Conservation (phyloP, 2,797 vertebrate species). For the Bradypus variegatus region DNA sequence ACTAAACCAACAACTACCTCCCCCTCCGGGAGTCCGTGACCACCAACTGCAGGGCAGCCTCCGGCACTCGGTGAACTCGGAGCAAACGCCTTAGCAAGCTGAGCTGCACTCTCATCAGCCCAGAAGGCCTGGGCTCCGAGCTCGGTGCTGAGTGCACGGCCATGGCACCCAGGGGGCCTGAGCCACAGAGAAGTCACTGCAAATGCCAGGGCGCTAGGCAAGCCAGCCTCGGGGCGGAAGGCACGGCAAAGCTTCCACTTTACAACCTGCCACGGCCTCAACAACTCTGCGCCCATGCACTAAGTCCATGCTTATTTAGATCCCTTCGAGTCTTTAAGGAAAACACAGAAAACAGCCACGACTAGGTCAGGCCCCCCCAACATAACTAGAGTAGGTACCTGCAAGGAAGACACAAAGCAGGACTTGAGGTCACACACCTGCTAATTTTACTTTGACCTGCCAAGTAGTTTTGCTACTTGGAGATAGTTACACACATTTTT, state of each 20-base stretch:
- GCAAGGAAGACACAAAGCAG: not conserved
- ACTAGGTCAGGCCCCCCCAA: not conserved
- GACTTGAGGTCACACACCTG: not conserved
- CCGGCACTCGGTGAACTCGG: not conserved
- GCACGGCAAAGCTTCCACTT: not conserved
- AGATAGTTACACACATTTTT: not conserved
- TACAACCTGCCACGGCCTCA: not conserved
- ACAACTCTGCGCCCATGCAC: not conserved
- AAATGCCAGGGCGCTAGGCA: not conserved
- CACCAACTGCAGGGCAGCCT: not conserved
- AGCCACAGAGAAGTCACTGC: not conserved
- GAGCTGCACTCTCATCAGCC: not conserved
- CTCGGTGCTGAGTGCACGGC: too few species aligned
- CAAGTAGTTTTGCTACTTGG: not conserved
- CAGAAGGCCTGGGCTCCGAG: not conserved
- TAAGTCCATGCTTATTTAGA: not conserved
- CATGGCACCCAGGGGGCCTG: too few species aligned
- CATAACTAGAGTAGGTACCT: accelerated
- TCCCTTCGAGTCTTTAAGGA: not conserved
- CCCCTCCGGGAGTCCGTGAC: not conserved
- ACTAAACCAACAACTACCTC: not conserved
- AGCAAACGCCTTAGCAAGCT: not conserved
- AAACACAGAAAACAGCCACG: not conserved
- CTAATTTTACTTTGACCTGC: not conserved
- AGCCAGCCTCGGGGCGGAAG: too few species aligned